Conservation (phyloP, 2,888 invertebrate species). For the Limnephilus auricula region DNA sequence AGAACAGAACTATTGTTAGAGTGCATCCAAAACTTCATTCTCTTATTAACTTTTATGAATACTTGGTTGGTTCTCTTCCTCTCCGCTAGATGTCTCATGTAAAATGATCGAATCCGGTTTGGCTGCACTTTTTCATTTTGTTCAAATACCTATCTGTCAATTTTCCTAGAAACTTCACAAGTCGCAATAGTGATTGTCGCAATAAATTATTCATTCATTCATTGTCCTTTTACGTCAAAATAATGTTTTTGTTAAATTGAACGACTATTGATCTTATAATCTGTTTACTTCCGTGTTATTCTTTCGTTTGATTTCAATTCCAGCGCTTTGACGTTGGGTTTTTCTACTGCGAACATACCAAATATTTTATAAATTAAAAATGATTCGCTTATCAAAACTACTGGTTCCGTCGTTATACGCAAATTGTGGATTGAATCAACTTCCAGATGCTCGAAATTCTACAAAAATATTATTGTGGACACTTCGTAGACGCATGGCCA, state of each 20-base stretch:
- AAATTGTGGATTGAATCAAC: conserved; percentile 6
- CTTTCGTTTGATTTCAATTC: neutral
- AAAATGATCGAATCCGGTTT: neutral
- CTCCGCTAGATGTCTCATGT: neutral
- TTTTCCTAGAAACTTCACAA: neutral
- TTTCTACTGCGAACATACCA: neutral
- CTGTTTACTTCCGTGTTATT: neutral
- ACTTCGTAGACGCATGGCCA: conserved; percentile 37
- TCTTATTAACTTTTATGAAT: neutral
- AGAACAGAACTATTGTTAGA: neutral
- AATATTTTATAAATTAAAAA: conserved; percentile 30
- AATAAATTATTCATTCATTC: neutral
- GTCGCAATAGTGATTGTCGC: neutral
- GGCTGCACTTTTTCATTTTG: neutral
- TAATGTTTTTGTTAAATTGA: neutral
- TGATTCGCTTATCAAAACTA: conserved; percentile 52
- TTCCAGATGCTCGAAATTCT: conserved; percentile 42
- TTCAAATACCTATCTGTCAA: conserved; percentile 28
- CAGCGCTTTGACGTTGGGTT: neutral
- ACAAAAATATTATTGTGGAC: conserved; percentile 33
- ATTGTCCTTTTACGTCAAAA: neutral
- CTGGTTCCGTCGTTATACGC: conserved; percentile 38
- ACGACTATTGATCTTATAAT: neutral
- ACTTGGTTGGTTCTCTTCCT: neutral
- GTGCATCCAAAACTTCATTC: neutral